Percentiles rank a stretch among this genome's conserved stretches.
phyloP scores from a whole-genome alignment of 2,113 vertebrate species.

The Lophius piscatorius region DNA sequence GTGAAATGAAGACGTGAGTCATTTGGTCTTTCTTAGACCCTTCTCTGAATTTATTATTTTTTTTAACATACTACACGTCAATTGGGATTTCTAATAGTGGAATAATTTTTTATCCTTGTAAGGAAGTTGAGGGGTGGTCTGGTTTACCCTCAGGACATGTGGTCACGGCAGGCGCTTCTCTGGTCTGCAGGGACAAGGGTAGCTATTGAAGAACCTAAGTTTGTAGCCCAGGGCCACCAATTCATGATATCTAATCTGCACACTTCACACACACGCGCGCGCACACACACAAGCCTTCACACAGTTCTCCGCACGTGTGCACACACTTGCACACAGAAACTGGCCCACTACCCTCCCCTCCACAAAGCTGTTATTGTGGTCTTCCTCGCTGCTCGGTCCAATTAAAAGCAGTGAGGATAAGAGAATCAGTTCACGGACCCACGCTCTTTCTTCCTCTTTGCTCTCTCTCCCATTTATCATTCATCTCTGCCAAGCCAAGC shows the following conservation, averaged over 20 bases:
- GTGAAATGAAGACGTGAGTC: not conserved
- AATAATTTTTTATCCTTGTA: constrained; percentile 8
- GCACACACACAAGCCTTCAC: constrained; percentile 12
- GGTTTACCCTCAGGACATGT: constrained; percentile 68
- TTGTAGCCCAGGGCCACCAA: constrained; percentile 46
- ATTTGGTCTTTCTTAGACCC: not conserved
- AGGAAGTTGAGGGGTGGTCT: constrained; percentile 62
- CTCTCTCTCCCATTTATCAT: constrained; percentile 67
- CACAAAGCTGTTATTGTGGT: constrained; percentile 71
- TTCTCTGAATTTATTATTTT: no score
- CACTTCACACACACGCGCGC: constrained; percentile 46
- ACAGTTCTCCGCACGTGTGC: constrained; percentile 53
- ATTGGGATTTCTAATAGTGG: constrained; percentile 22
- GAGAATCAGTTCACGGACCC: constrained; percentile 62
- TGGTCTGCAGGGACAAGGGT: constrained; percentile 59
- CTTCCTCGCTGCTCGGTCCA: constrained; percentile 57
- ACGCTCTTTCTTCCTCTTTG: constrained; percentile 47
- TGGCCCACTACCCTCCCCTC: constrained; percentile 28
- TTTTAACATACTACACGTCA: no score
- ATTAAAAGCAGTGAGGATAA: constrained; percentile 71
- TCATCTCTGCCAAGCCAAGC: constrained; percentile 56
- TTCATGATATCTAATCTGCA: constrained; percentile 67
- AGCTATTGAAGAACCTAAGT: constrained; percentile 40
- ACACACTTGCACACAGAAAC: constrained; percentile 44
- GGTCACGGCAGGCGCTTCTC: constrained; percentile 49